A percentile compares a stretch with the other conserved stretches of the same genome.
These are phyloP conservation scores for Acrocephalus scirpaceus DNA, from an alignment of 2,797 vertebrate species.

Conservation along the genomic window DNA sequence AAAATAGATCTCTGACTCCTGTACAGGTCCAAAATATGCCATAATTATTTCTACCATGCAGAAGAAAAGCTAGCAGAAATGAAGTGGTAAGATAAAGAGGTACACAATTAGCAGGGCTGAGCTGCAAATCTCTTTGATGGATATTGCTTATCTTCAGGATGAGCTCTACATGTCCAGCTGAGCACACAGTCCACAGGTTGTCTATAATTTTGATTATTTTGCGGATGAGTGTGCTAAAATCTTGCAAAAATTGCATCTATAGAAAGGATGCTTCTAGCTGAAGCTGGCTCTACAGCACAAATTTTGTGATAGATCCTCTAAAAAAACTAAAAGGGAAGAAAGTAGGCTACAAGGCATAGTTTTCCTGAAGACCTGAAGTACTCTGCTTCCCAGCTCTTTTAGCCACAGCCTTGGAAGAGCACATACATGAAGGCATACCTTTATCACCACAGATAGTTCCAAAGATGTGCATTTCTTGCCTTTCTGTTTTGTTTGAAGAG, in stretches of 20 bases:
- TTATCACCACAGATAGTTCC: background rate
- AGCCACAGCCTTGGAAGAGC: background rate
- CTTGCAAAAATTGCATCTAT: background rate
- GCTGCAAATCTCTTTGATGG: background rate
- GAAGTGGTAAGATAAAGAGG: background rate
- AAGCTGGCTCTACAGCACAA: background rate
- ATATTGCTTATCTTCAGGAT: background rate
- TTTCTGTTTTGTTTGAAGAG: background rate
- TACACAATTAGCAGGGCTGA: background rate
- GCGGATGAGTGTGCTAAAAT: background rate
- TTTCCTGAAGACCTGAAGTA: background rate
- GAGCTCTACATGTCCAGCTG: background rate
- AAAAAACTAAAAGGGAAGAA: background rate
- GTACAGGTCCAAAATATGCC: background rate
- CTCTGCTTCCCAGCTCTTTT: background rate
- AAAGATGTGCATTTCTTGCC: background rate
- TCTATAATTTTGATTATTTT: background rate
- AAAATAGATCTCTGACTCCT: background rate
- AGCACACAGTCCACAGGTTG: background rate
- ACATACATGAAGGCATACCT: background rate
- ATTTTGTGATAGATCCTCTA: background rate
- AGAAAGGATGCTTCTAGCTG: background rate
- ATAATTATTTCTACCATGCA: background rate
- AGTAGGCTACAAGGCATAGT: background rate
- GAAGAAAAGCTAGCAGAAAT: slow-evolving; percentile 6